Percentiles rank a stretch among this genome's conserved stretches.
Conservation (phyloP, 2,113 vertebrate genomes). For the Raja brachyura region DNA sequence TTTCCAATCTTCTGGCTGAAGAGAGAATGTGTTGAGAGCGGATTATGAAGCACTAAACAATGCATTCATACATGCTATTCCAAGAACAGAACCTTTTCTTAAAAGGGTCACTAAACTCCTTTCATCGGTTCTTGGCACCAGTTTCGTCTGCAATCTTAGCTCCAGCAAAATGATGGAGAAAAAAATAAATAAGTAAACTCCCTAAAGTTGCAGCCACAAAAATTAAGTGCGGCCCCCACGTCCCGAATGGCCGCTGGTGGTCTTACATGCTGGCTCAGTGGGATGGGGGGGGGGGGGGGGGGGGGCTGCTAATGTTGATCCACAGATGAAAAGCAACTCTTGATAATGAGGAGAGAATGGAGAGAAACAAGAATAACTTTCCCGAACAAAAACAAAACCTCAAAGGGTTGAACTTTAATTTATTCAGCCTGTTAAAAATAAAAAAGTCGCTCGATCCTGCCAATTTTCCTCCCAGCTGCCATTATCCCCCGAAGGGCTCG, state of each 20-base stretch:
- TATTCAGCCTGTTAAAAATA: not conserved
- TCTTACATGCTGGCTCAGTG: not conserved
- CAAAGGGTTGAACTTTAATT: not conserved
- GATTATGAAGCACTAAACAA: conserved; percentile 28
- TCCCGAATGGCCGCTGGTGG: not conserved
- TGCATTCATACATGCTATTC: not conserved
- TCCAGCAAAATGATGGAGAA: not conserved
- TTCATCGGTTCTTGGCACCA: conserved; percentile 6
- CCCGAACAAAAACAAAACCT: not conserved
- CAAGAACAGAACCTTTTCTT: not conserved
- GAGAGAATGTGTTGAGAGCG: conserved; percentile 3
- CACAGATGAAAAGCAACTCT: not conserved
- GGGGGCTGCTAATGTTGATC: too few species aligned
- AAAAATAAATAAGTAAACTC: not conserved
- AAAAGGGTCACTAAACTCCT: conserved; percentile 14
- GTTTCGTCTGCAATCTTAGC: not conserved
- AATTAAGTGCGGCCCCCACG: not conserved
- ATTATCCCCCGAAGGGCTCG: not conserved
- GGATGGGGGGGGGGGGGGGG: too few species aligned
- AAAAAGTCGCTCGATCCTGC: not conserved
- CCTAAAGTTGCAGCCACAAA: not conserved
- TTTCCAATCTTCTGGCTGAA: conserved; percentile 27
- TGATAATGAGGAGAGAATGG: not conserved
- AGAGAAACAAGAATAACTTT: not conserved
- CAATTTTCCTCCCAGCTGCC: not conserved